Conservation (phyloP, 1,140 invertebrate genomes). For the Anagrus nilaparvatae region DNA sequence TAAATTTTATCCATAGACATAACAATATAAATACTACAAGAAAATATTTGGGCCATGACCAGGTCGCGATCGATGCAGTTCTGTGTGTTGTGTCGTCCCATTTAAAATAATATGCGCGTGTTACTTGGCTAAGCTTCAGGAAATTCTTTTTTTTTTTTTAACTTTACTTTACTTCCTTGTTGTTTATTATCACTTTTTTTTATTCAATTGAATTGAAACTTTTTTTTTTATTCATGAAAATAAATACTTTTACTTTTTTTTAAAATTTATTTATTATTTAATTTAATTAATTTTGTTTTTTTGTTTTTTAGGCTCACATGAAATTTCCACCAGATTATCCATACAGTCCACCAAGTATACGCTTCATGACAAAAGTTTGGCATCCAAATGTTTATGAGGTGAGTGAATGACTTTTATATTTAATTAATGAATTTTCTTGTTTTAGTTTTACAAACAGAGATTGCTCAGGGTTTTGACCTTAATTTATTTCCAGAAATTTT, state of each 20-base stretch:
- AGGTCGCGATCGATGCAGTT: conserved; percentile 39
- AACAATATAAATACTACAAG: conserved; percentile 36
- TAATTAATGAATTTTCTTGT: too few relatives aligned
- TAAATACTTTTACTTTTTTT: too few relatives aligned
- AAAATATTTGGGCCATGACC: conserved; percentile 41
- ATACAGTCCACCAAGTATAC: conserved; percentile 94
- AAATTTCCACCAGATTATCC: conserved; percentile 97
- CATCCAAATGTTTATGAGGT: conserved; percentile 99
- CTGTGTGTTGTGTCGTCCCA: conserved; percentile 10
- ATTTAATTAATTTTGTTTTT: conserved; percentile 20
- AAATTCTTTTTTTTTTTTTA: conserved; percentile 15
- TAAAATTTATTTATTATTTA: background rate
- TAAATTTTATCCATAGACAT: conserved; percentile 5
- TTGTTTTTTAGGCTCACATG: conserved; percentile 82
- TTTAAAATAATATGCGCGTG: too few relatives aligned
- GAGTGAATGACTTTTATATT: too few relatives aligned
- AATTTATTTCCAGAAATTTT: too few relatives aligned
- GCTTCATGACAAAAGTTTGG: conserved; percentile 98
- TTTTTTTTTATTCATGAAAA: too few relatives aligned
- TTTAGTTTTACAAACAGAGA: too few relatives aligned
- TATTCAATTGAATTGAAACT: too few relatives aligned
- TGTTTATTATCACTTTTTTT: too few relatives aligned
- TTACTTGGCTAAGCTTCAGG: conserved; percentile 17
- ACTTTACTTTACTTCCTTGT: too few relatives aligned
- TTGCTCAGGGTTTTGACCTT: too few relatives aligned